Conservation (phyloP, 2,888 invertebrate species). For the Epiperipatus broadwayi region DNA sequence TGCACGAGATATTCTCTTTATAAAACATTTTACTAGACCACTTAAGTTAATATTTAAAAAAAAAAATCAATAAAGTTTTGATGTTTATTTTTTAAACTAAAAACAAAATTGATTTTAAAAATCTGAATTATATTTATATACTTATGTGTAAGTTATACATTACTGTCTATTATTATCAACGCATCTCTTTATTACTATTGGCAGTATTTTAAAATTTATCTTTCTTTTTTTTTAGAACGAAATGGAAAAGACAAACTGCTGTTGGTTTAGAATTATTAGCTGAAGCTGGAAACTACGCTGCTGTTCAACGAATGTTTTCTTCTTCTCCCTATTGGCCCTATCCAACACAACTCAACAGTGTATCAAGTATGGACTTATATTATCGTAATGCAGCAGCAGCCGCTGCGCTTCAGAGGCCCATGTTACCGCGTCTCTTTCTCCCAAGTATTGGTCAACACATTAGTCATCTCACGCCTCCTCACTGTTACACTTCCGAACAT, state of each 20-base stretch:
- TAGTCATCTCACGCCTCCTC: conserved; percentile 6
- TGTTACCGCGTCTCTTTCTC: conserved; percentile 44
- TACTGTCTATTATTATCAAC: not conserved
- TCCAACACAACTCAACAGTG: conserved; percentile 41
- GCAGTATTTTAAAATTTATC: conserved; percentile 1
- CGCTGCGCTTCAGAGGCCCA: conserved; percentile 39
- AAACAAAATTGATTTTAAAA: no score
- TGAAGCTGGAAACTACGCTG: conserved; percentile 93
- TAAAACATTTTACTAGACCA: no score
- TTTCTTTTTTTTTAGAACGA: conserved; percentile 47
- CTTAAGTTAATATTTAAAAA: no score
- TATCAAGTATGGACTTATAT: conserved; percentile 44
- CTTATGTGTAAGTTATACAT: not conserved
- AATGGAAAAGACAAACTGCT: conserved; percentile 97
- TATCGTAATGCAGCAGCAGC: conserved; percentile 31
- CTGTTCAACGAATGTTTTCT: conserved; percentile 65
- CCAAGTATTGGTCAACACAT: no score
- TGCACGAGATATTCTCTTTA: no score
- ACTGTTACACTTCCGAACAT: conserved; percentile 6
- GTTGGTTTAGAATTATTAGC: conserved; percentile 88
- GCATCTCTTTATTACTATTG: no score
- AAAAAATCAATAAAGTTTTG: no score
- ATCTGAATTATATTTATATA: not conserved
- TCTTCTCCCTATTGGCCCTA: conserved; percentile 42
- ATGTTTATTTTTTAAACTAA: no score